Evolutionary conservation across 1,140 invertebrate species (phyloP), one percentile per base, ranked within the genome.

Genomic region (Chlorops oryzae): DNA sequence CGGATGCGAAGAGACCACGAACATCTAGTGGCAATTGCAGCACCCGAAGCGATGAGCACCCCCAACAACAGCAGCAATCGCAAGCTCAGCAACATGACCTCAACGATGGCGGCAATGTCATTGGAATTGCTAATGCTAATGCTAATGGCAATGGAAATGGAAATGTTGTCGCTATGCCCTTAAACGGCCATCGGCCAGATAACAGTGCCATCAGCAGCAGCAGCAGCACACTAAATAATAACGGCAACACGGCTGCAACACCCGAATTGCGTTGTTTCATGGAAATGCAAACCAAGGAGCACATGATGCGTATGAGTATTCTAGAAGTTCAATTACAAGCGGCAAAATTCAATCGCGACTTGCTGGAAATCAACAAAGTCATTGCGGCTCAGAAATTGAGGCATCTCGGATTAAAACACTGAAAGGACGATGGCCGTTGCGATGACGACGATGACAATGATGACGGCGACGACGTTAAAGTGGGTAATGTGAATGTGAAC

Each of bases 201-300:
- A 3, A 15, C 23, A 42, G 28, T 20, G 38, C 28, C 5, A 37
- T 7, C 42, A 22, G 21, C 22, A 40, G 13, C 13, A 35, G 34
- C 15, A 40, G 9, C 18, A 9, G 38, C 9, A 40, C 38, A 40
- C 38, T 20, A 3, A 35, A 17, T 12, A 46, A 32, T 13, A 41
- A 7, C 32, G 49, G 10, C 25, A 47, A n/a, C 42, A 47, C 24
- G 34, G 21, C 25, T 35, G 43, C 20, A 34, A 59, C 59, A 15
- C 59, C 62, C 3, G 65, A 70, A 42, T 35, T 70, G 48, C 59
- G 63, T n/a, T 28, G 58, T 42, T 68, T 71, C 39, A 68, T 71
- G 68, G 68, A 71, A 18, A 71, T 71, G 68, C 69, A 72, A 56
- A 63, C 57, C 53, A 71, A 71, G 56, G 69, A 72, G 59, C 69